Conservation (phyloP, 2,888 invertebrate species). For the Schizaphis graminum region DNA sequence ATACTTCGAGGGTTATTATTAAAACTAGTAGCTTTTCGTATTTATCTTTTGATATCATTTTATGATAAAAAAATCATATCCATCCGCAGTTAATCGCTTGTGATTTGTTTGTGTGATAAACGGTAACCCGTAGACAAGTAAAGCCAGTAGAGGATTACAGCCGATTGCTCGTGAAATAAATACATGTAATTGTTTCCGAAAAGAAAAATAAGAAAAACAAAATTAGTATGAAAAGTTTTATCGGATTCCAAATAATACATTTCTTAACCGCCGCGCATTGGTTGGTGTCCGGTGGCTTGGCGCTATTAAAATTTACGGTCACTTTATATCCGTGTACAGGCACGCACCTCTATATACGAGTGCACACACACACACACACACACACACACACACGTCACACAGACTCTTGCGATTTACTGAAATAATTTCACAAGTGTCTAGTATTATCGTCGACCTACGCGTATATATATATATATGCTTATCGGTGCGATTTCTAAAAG, state of each 20-base stretch:
- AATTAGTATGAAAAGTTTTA: conserved; percentile 38
- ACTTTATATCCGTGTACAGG: not conserved
- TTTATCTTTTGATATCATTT: not conserved
- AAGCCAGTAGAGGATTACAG: not conserved
- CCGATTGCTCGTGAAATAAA: conserved; percentile 31
- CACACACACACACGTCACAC: not conserved
- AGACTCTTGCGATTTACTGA: conserved; percentile 20
- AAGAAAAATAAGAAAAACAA: not conserved
- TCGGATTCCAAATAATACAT: not conserved
- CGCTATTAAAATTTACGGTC: conserved; percentile 52
- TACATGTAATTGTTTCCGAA: conserved; percentile 17
- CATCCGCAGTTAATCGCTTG: not conserved
- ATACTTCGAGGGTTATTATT: not conserved
- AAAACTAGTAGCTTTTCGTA: not conserved
- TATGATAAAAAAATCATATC: not conserved
- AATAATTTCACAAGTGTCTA: not conserved
- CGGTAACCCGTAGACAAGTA: not conserved
- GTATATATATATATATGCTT: not conserved
- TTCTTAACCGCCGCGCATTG: not conserved
- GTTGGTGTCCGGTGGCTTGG: not conserved
- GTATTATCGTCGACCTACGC: not conserved
- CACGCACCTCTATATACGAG: not conserved
- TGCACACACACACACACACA: not conserved
- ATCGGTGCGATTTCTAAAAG: not conserved
- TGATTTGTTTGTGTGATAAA: not conserved